phyloP scores from a whole-genome alignment of 2,797 vertebrate genomes.

The Sebastes vulpes region DNA sequence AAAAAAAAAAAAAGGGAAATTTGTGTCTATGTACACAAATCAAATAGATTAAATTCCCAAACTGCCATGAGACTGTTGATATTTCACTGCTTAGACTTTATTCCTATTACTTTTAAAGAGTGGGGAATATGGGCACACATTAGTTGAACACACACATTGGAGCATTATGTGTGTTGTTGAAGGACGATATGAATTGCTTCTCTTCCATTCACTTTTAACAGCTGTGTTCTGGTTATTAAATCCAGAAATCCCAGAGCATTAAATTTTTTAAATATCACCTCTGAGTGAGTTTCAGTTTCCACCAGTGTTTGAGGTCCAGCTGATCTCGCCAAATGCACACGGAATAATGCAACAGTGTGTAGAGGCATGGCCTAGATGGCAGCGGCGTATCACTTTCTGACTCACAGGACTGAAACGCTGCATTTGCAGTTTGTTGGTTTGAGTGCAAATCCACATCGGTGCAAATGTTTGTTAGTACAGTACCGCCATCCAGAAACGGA shows the following conservation, averaged over 20 bases:
- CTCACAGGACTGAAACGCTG: conserved; percentile 29
- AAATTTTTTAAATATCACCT: conserved; percentile 29
- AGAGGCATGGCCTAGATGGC: conserved; percentile 21
- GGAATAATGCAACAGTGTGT: conserved; percentile 5
- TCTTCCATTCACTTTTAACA: background rate
- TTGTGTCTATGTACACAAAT: too few relatives aligned
- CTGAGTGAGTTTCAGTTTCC: conserved; percentile 1
- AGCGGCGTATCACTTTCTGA: conserved; percentile 19
- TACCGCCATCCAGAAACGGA: conserved; percentile 66
- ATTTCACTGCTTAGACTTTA: too few relatives aligned
- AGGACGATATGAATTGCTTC: background rate
- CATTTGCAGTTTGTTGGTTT: conserved; percentile 47
- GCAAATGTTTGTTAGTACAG: conserved; percentile 69
- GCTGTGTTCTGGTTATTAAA: conserved; percentile 12
- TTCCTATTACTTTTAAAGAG: conserved; percentile 10
- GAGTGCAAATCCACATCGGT: conserved; percentile 60
- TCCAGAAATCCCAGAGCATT: conserved; percentile 16
- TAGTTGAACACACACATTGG: conserved; percentile 13
- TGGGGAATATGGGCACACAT: background rate
- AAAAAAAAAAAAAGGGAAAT: too few relatives aligned
- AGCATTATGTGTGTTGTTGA: background rate
- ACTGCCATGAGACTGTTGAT: too few relatives aligned
- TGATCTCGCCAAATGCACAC: conserved; percentile 9
- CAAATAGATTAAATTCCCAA: too few relatives aligned
- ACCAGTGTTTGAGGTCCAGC: background rate